Evolutionary conservation across 2,888 invertebrate species (phyloP).

Genomic region (Nemapogon koenigi): DNA sequence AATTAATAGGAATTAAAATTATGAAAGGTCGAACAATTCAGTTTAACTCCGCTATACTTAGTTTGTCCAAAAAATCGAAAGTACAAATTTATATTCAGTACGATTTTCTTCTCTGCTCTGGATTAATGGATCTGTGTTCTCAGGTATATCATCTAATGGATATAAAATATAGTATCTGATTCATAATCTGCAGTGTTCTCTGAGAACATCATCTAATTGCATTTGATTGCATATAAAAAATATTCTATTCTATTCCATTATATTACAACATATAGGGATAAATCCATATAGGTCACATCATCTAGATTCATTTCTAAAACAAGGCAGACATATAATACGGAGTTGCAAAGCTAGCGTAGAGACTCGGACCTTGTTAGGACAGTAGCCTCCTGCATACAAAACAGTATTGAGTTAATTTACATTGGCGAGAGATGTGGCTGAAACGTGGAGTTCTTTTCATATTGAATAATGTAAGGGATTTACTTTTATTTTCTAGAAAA

Average conservation of each 20-base stretch:
- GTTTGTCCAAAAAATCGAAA: neutral
- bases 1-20: neutral
- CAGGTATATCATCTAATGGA: neutral
- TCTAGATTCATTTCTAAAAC: too few relatives aligned
- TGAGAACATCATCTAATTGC: too few relatives aligned
- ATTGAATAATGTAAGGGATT: too few relatives aligned
- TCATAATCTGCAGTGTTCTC: neutral
- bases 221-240: too few relatives aligned
- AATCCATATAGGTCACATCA: too few relatives aligned
- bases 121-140: too few relatives aligned
- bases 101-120: neutral
- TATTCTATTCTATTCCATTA: too few relatives aligned
- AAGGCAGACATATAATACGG: too few relatives aligned
- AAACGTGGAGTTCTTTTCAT: too few relatives aligned
- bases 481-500: too few relatives aligned
- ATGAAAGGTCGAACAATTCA: neutral
- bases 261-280: too few relatives aligned
- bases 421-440: neutral
- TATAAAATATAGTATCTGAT: neutral
- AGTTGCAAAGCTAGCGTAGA: too few relatives aligned
- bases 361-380: conserved; percentile 45
- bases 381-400: conserved; percentile 54
- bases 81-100: neutral
- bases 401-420: conserved; percentile 55
- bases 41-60: neutral